Evolutionary conservation across 2,888 invertebrate genomes (phyloP), one percentile per base, ranked within the genome.

Genomic region (Megastigmus dorsalis): DNA sequence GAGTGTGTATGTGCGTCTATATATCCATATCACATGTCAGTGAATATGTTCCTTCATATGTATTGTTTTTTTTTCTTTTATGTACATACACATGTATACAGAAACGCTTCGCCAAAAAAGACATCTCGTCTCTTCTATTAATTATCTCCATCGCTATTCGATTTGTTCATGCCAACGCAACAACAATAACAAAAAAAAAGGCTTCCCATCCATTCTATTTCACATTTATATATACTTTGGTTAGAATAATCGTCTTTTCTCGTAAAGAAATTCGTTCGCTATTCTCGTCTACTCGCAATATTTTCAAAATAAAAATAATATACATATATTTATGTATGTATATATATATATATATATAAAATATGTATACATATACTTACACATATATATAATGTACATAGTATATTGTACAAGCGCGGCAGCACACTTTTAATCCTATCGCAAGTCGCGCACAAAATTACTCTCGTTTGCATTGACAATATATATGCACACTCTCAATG

Each of bases 201-300:
- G 74, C 66, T 69, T 70, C 70, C 62, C 52, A 20, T 45, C 67
- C 63, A 68, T 76, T 79, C 77, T 78, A 78, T 69, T 66, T 75
- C 41, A 71, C 78, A 79, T 78, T 69, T 79, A 76, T 77, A 74
- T 81, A 79, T 81, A 83, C 84, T 84, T 84, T 84, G 83, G 84
- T 83, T 82, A 83, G 78, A 80, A 83, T 80, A 77, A 80, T 82
- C 79, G 80, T 75, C 52, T 72, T 74, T 63, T 66, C 63, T 74
- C 41, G 20, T 69, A 65, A 63, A 76, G 72, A 60, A 75, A 76
- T 76, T 75, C 60, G 26, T 67, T 69, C 66, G 33, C 57, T 62
- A 66, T 70, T 63, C 65, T 54, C 48, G 23, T 63, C 50, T 63
- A 63, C 59, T 52, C 59, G 59, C 73, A 71, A 52, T 65, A 55